Conservation (phyloP, 2,888 invertebrate species). For the Odontomyia ornata region DNA sequence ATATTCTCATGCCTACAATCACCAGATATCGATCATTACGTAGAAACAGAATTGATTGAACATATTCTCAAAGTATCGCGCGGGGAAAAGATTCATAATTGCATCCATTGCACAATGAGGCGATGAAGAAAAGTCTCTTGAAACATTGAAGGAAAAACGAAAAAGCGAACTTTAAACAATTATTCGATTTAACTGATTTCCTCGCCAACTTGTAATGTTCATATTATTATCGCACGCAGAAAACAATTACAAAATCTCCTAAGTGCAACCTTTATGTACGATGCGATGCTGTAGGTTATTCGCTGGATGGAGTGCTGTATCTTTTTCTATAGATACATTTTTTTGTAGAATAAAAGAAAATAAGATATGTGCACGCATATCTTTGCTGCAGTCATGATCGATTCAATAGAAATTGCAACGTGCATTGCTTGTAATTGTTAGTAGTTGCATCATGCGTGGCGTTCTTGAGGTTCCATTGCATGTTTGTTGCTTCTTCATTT, state of each 20-base stretch:
- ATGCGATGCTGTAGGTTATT: neutral
- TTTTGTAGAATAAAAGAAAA: neutral
- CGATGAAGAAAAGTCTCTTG: neutral
- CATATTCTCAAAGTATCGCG: too few relatives aligned
- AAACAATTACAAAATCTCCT: conserved; percentile 24
- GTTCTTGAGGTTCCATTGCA: too few relatives aligned
- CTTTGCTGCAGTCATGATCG: neutral
- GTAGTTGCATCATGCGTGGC: too few relatives aligned
- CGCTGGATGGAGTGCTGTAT: neutral
- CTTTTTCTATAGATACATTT: neutral
- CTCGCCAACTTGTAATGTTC: neutral
- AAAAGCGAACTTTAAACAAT: conserved; percentile 10
- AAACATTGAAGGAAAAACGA: conserved; percentile 8
- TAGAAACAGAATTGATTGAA: neutral
- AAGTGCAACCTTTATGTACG: neutral
- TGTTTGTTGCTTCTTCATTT: too few relatives aligned
- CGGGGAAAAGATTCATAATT: too few relatives aligned
- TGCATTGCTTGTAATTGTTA: neutral
- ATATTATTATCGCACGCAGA: conserved; percentile 5
- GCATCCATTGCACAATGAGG: too few relatives aligned
- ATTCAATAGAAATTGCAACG: neutral
- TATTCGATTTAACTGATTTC: neutral
- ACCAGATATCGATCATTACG: neutral
- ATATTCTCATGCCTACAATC: neutral
- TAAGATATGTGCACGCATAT: neutral